A percentile compares a stretch with the other conserved stretches of the same genome.
phyloP scores from a whole-genome alignment of 2,888 invertebrate genomes.

The Dicycla oo region DNA sequence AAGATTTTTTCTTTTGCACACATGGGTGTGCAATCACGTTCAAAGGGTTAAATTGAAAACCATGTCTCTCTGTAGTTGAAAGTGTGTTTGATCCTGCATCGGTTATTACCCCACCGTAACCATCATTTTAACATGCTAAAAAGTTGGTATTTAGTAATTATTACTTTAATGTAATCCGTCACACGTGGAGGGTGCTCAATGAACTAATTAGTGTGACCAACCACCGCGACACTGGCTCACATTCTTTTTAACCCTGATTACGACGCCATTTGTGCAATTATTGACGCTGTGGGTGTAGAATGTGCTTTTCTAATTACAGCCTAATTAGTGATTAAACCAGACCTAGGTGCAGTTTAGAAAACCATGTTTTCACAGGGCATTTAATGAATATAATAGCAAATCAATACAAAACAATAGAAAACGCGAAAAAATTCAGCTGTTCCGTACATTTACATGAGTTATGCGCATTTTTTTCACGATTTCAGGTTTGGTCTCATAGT shows the following conservation, averaged over 20 bases:
- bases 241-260: constrained; percentile 39
- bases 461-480: too few relatives aligned
- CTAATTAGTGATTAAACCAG: neutral
- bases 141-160: constrained; percentile 27
- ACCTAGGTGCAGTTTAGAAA: neutral
- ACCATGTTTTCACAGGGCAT: neutral
- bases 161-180: constrained; percentile 36
- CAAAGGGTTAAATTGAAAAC: neutral
- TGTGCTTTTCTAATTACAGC: constrained; percentile 11
- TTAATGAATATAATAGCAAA: neutral
- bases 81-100: neutral
- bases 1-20: too few relatives aligned
- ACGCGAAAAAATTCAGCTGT: too few relatives aligned
- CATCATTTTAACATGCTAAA: neutral
- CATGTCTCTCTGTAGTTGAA: too few relatives aligned
- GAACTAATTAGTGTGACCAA: constrained; percentile 41
- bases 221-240: constrained; percentile 29
- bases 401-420: too few relatives aligned
- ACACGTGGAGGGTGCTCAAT: constrained; percentile 40
- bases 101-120: neutral
- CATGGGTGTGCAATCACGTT: too few relatives aligned
- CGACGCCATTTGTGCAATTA: constrained; percentile 39
- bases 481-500: too few relatives aligned
- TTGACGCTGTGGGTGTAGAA: neutral
- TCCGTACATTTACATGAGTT: too few relatives aligned